Evolutionary conservation across 2,113 vertebrate genomes (phyloP).

Genomic region (Channa argus): DNA sequence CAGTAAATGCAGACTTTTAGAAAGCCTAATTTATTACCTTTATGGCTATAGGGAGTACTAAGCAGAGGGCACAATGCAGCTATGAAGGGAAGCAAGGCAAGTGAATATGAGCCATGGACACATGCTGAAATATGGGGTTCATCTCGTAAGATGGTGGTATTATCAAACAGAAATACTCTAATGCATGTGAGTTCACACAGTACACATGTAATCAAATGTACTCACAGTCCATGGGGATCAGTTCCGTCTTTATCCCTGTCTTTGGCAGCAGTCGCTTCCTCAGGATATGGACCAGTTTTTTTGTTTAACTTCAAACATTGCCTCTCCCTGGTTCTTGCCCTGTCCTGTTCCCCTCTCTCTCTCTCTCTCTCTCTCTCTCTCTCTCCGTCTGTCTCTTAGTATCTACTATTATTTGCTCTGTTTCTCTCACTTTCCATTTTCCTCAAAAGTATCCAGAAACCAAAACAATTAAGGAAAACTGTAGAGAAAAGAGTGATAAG

Average conservation of each 20-base stretch:
- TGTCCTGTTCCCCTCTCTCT: slow-evolving; percentile 52
- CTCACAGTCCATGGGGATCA: slow-evolving; percentile 63
- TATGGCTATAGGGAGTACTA: slow-evolving; percentile 17
- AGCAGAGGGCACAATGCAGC: slow-evolving; percentile 30
- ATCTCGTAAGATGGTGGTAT: slow-evolving; percentile 24
- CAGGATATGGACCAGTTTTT: slow-evolving; percentile 75
- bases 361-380: neutral
- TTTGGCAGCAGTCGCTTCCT: slow-evolving; percentile 79
- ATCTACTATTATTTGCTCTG: slow-evolving; percentile 33
- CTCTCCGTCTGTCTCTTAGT: slow-evolving; percentile 5
- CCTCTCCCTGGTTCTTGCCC: slow-evolving; percentile 67
- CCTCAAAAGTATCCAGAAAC: slow-evolving; percentile 16
- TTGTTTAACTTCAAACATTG: slow-evolving; percentile 78
- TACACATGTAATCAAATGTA: slow-evolving; percentile 64
- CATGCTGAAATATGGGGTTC: slow-evolving; percentile 40
- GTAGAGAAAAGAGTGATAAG: slow-evolving; percentile 35
- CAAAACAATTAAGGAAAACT: slow-evolving; percentile 34
- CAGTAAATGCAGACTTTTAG: slow-evolving; percentile 47
- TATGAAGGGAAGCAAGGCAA: slow-evolving; percentile 16
- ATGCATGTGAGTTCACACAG: slow-evolving; percentile 24
- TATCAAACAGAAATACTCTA: slow-evolving; percentile 51
- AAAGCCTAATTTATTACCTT: slow-evolving; percentile 55
- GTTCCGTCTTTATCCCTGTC: slow-evolving; percentile 72
- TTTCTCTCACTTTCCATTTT: slow-evolving; percentile 27
- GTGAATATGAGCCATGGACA: slow-evolving; percentile 45